Evolutionary conservation across 2,888 invertebrate species (phyloP).

Genomic region (Harpagoxenus sublaevis): DNA sequence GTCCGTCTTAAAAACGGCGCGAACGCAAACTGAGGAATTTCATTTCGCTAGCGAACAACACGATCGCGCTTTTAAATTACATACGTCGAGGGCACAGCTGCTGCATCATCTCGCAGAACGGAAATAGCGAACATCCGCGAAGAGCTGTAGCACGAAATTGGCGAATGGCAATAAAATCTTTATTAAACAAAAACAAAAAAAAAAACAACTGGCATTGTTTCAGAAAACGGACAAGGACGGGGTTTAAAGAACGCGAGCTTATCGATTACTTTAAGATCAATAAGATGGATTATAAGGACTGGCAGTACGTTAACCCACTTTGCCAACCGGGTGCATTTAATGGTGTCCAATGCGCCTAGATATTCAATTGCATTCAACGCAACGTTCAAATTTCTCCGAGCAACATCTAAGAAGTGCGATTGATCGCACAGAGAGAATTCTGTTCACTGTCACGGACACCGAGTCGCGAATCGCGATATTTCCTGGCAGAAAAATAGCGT

Average conservation of each 20-base stretch:
- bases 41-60: neutral
- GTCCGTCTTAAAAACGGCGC: neutral
- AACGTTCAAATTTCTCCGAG: neutral
- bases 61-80: neutral
- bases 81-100: neutral
- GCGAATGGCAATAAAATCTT: neutral
- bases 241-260: slow-evolving; percentile 35
- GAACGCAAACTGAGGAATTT: neutral
- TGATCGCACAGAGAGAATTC: slow-evolving; percentile 7
- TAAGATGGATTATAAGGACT: slow-evolving; percentile 57
- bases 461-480: neutral
- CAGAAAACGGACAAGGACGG: neutral
- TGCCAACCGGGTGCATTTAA: neutral
- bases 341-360: neutral
- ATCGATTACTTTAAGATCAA: slow-evolving; percentile 54
- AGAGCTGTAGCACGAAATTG: neutral
- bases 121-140: neutral
- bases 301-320: slow-evolving; percentile 58
- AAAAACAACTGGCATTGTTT: neutral
- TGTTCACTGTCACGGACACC: slow-evolving; percentile 5
- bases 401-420: neutral
- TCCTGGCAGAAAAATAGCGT: slow-evolving; percentile 28
- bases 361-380: neutral
- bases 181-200: no score
- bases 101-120: neutral